phyloP scores from a whole-genome alignment of 2,888 invertebrate genomes.

The Lasioglossum marginatum region DNA sequence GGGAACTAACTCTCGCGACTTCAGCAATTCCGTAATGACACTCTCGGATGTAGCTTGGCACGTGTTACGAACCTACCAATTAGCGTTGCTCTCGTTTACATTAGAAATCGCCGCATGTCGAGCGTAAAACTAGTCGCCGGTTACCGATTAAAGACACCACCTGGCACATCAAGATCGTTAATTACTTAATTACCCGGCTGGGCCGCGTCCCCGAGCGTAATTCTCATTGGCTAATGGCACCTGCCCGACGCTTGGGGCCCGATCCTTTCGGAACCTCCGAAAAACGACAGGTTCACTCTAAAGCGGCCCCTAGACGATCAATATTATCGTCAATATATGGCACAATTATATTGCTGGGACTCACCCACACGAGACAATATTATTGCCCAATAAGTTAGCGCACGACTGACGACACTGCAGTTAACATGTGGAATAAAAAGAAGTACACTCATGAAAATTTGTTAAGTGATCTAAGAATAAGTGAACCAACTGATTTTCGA shows the following conservation, averaged over 20 bases:
- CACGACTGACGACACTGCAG: too few relatives aligned
- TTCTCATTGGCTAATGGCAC: constrained; percentile 47
- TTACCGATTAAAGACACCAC: constrained; percentile 60
- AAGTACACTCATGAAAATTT: too few relatives aligned
- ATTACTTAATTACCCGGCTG: constrained; percentile 71
- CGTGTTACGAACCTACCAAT: constrained; percentile 69
- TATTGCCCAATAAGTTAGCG: too few relatives aligned
- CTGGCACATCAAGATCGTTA: constrained; percentile 66
- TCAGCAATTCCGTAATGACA: constrained; percentile 71
- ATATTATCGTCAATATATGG: too few relatives aligned
- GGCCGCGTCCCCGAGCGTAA: constrained; percentile 51
- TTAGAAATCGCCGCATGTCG: constrained; percentile 67
- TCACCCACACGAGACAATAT: too few relatives aligned
- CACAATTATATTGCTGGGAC: too few relatives aligned
- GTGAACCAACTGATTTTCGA: too few relatives aligned
- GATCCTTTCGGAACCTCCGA: constrained; percentile 7
- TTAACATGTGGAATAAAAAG: too few relatives aligned
- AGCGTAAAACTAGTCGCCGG: constrained; percentile 69
- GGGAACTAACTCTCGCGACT: constrained; percentile 59
- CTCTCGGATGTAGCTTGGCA: constrained; percentile 59
- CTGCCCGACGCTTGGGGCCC: not conserved
- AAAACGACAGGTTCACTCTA: not conserved
- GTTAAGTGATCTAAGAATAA: too few relatives aligned
- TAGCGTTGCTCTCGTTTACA: constrained; percentile 68
- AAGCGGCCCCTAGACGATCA: too few relatives aligned